Base-by-base conservation (phyloP, 2,797 vertebrate genomes). In the Pantherophis vulpinus region DNA sequence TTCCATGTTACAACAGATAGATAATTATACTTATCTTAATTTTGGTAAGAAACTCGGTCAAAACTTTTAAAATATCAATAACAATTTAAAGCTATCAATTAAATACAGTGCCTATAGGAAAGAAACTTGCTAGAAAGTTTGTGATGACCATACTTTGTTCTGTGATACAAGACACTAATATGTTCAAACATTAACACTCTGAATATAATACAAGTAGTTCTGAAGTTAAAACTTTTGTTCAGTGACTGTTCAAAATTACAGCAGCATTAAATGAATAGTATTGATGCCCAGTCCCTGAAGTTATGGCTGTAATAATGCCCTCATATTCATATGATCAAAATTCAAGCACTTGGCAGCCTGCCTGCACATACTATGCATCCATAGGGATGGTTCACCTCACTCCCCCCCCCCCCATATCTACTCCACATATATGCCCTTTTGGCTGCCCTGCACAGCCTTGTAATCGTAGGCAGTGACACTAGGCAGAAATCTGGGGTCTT, bases 141-240 rank as follows among this genome's bases (percentile, higher is more conserved):
- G 16, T 91, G n/a, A 2, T 90, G 56, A n/a, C 4, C 25, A 55
- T 1, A 32, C 23, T 1, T 0, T 86, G 91, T 66, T 87, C 18
- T 89, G 23, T 10, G 56, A 92, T 89, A 56, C 42, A 70, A 32
- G 6, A 94, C 90, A 86, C 90, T 93, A 93, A 94, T 59, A 87
- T 5, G 11, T 54, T 63, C 90, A 25, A 93, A 93, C 56, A 89
- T 0, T 56, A 12, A 70, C 90, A 4, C 2, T 86, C 2, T 88
- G 29, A 91, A 87, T 0, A 93, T 20, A 37, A 20, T 74, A 20
- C 16, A 20, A 37, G n/a, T 74, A 74, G 66, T 74, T 5, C 66
- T 37, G 14, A 32, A 66, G 29, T 70, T 70, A 70, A 14, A n/a
- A 74, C 32, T 2, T 74, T 74, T 20, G 6, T 74, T 74, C 32